Percentiles rank a stretch among this genome's conserved stretches.
Evolutionary conservation across 2,797 vertebrate genomes (phyloP).

Genomic region (Sitta carolinensis): DNA sequence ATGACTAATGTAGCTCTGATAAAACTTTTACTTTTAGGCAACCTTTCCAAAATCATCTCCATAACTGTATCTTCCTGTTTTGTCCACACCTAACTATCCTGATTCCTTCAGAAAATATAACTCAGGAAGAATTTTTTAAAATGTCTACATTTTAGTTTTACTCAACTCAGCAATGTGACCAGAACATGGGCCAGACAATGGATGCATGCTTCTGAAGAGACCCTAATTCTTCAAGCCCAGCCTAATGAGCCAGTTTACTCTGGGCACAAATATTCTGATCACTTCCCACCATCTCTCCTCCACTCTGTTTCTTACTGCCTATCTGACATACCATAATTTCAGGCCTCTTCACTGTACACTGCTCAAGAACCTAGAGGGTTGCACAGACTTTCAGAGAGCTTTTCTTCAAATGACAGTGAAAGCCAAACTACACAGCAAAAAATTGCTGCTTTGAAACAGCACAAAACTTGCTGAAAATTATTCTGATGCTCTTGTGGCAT

Average conservation of each 20-base stretch:
- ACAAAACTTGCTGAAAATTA: background rate
- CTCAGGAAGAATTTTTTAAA: background rate
- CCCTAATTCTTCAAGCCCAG: background rate
- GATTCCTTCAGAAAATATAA: background rate
- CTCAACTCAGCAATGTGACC: background rate
- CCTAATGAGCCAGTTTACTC: background rate
- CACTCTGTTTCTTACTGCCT: background rate
- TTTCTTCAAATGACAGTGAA: background rate
- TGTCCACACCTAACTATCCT: background rate
- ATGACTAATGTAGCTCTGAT: background rate
- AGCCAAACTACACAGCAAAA: background rate
- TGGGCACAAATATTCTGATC: background rate
- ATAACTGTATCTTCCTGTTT: background rate
- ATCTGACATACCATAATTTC: background rate
- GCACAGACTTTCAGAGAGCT: background rate
- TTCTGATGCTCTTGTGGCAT: background rate
- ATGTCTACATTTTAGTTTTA: background rate
- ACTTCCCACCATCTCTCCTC: background rate
- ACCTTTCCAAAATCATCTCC: background rate
- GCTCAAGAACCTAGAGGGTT: background rate
- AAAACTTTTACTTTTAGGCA: background rate
- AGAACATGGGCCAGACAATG: background rate
- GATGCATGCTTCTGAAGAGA: background rate
- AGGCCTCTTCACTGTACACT: background rate
- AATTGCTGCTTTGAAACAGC: background rate